Base-by-base conservation (phyloP, 1,140 invertebrate species). In the Eubasilissa regina region DNA sequence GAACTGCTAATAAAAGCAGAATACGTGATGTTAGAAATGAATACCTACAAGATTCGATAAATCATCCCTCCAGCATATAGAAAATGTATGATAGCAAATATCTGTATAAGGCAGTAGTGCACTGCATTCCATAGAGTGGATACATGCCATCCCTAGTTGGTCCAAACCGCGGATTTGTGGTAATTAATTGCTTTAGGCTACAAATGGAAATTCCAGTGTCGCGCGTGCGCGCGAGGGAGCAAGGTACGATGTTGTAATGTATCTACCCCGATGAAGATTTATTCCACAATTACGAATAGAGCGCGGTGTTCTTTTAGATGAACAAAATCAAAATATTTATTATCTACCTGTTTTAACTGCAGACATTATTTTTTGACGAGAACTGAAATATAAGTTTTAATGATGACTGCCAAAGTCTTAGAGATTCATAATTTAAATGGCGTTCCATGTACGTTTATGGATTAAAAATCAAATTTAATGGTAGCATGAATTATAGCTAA, bases 141-240 rank as follows among this genome's bases (percentile, higher is more conserved):
- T 51, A 43, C 60, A 43, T 12, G n/a, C 25, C 35, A 44, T 44
- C 19, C 19, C 10, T 12, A 13, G 25, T n/a, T 35, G 60, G 21
- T 43, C 9, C 13, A 51, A 62, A 64, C 25, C 25, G 60, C 60
- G 60, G 60, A 64, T 64, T 64, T 43, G 60, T 25, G 60, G 60
- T 12, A 43, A 64, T 64, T 64, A 64, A 64, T 64, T 64, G 25
- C 60, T 64, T 64, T 64, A 4, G 60, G 60, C 35, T 64, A 35
- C 60, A 64, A 15, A 64, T 64, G 60, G 60, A 64, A 64, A 64
- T 64, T 64, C 35, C 13, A 6, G n/a, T n/a, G 60, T 64, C 19
- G 7, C 60, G n/a, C 35, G 55, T 17, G 55, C 55, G 17, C 12
- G n/a, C 15, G 17, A 10, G 15, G 15, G 15, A 9, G 13, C 35